Evolutionary conservation across 2,113 vertebrate species (phyloP), one percentile per base, ranked within the genome.

Genomic region (Theristicus caerulescens): DNA sequence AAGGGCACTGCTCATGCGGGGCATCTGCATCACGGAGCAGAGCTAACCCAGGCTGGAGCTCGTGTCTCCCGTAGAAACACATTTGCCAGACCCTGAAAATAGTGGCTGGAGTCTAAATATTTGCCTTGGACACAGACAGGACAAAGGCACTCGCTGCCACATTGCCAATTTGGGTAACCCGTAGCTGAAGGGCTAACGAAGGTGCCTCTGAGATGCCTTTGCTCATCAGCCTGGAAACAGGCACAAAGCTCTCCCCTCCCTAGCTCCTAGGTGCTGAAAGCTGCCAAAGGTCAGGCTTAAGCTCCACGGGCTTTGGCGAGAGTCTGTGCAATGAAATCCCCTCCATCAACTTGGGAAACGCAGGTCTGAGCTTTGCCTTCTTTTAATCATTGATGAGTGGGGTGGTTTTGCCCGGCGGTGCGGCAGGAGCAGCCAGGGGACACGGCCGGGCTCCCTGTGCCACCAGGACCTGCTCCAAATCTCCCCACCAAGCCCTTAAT

Each of bases 401-500:
- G 80, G 51, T 8, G n/a, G 4, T 38, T 70, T 69, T 36, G 29
- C 70, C 11, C 0, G 78, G 83, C 42, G 4, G 67, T 5, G 66
- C 36, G 13, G 26, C 1, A 4, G 72, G 52, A 80, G 84, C 93
- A 11, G 86, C 40, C 0, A 0, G 16, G 58, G 94, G 70, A 61
- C 5, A 1, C 3, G 5, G 52, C 44, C 0, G 0, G 42, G 96
- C 67, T 95, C 67, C 86, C 47, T 2, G 15, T 47, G 69, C 90
- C 40, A 8, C 72, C 70, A 52, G 89, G 91, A 91, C 14, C 46
- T 26, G 74, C 92, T 91, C 79, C 96, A 90, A 80, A 93, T 91
- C 97, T 84, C 59, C 69, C 88, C 55, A 2, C 52, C 22, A 21
- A 97, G 94, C 96, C 85, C 74, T 96, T 96, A 96, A 96, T 91